Base-by-base conservation (phyloP, 2,797 vertebrate species). In the Rhinoraja longicauda region DNA sequence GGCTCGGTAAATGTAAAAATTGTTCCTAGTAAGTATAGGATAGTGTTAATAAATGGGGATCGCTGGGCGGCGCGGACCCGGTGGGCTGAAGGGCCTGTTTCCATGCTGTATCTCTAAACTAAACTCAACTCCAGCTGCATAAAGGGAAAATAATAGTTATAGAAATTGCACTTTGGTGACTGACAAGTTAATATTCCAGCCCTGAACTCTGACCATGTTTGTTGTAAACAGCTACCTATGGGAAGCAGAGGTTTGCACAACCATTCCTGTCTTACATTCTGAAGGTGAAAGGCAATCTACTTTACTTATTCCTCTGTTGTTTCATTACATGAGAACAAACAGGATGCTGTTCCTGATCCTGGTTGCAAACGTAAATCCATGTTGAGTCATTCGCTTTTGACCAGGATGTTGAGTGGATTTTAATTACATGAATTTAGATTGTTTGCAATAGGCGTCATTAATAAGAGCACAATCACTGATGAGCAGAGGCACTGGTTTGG, bases 301-400 rank as follows among this genome's bases (percentile, higher is more conserved):
- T 90, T 67, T 7, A 67, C 15, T 67, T 70, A 32, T 70, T 36
- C 62, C 39, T n/a, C 86, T 39, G 21, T 70, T 36, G 32, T 39
- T 67, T 36, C n/a, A 90, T 90, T 90, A 67, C 64, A 39, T 64
- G 39, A 90, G 5, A 70, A 32, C n/a, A 90, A 90, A 90, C 86
- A 90, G 86, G 86, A 90, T 90, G 2, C 64, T 70, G 64, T 39
- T 90, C 64, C 32, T 70, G 86, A 32, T 70, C 64, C 64, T 70
- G n/a, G 19, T 70, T 2, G 9, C 21, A 64, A 64, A 90, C 32
- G 1, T 6, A 64, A 90, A 21, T 70, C 17, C 21, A 21, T 90
- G 59, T 7, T 64, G 62, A 36, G 17, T 39, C 64, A 90, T 39
- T 90, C 32, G 29, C n/a, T 70, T 70, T 67, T 67, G 12, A 67